Percentiles rank a stretch among this genome's conserved stretches.
Evolutionary conservation across 2,113 vertebrate species (phyloP).

Genomic region (Oreochromis aureus): DNA sequence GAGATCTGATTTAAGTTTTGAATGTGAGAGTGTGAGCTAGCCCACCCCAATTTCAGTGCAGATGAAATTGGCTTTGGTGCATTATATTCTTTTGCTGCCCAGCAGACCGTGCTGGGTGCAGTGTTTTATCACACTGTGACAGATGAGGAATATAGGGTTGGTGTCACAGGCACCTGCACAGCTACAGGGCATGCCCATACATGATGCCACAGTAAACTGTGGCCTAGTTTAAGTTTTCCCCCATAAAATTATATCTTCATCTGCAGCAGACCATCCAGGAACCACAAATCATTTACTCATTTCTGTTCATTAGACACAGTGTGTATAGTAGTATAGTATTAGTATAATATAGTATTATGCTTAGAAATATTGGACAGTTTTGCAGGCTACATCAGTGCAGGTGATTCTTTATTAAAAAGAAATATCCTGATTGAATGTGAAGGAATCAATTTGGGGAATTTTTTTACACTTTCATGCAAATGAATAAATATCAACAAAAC

Average conservation of each 20-base stretch:
- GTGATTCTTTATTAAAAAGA: background rate
- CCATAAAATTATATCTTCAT: background rate
- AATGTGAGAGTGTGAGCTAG: slow-evolving; percentile 53
- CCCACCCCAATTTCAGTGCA: slow-evolving; percentile 82
- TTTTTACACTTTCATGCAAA: background rate
- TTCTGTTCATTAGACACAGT: background rate
- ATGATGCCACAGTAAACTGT: background rate
- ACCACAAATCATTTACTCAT: background rate
- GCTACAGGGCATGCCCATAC: slow-evolving; percentile 18
- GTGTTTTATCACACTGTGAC: slow-evolving; percentile 77
- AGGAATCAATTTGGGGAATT: background rate
- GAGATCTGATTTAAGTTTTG: slow-evolving; percentile 90
- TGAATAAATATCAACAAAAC: background rate
- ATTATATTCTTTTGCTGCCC: slow-evolving; percentile 85
- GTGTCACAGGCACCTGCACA: background rate
- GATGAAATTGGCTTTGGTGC: slow-evolving; percentile 91
- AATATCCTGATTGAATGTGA: background rate
- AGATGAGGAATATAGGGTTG: background rate
- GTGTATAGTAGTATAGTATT: background rate
- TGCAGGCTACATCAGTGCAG: background rate
- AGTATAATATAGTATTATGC: background rate
- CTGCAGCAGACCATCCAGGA: background rate
- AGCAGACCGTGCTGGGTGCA: slow-evolving; percentile 81
- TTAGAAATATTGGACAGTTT: background rate
- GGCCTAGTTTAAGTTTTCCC: background rate